Evolutionary conservation across 2,888 invertebrate genomes (phyloP), one percentile per base, ranked within the genome.

Genomic region (Dyspetes luteomarginatus): DNA sequence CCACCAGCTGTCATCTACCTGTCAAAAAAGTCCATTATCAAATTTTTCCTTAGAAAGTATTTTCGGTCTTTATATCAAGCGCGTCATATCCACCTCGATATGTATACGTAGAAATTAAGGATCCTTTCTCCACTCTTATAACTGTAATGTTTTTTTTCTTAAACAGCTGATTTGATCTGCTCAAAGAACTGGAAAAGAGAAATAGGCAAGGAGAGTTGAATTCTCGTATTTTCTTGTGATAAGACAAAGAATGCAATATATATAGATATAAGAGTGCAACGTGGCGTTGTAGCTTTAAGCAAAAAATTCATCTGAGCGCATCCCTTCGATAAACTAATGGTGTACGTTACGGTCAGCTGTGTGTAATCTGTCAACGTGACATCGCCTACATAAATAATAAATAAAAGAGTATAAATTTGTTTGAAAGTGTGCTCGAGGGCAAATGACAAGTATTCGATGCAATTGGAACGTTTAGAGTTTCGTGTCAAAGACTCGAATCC

Each of bases 301-400:
- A 17, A 15, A n/a, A n/a, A n/a, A 2, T 62, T 36, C 74, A 28
- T 68, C 41, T 50, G 74, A 79, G 74, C 78, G 73, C 64, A 74
- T 64, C 68, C 78, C 15, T 36, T 4, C 45, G 28, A 36, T 24
- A 36, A 30, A 22, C n/a, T n/a, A 7, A 79, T 64, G 43, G 74
- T 74, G 62, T 50, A 5, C 36, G 2, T 19, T 22, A 7, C 45
- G 36, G 52, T 68, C 73, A 79, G 79, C 69, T 79, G 79, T 55
- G 55, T 17, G 19, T 69, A 64, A 79, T 41, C 79, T 74, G 79
- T 74, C 79, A 79, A 79, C 55, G 50, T 64, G 55, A 74, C 52
- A 36, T 72, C 43, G 56, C 26, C 19, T 56, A 48, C 50, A 65
- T n/a, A 3, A 41, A 41, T 30, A 9, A 15, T 28, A 15, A 1